Percentiles rank a stretch among this genome's conserved stretches.
These are phyloP conservation scores for Lanius ludovicianus DNA, from an alignment of 2,113 vertebrate genomes.

Conservation along the genomic window DNA sequence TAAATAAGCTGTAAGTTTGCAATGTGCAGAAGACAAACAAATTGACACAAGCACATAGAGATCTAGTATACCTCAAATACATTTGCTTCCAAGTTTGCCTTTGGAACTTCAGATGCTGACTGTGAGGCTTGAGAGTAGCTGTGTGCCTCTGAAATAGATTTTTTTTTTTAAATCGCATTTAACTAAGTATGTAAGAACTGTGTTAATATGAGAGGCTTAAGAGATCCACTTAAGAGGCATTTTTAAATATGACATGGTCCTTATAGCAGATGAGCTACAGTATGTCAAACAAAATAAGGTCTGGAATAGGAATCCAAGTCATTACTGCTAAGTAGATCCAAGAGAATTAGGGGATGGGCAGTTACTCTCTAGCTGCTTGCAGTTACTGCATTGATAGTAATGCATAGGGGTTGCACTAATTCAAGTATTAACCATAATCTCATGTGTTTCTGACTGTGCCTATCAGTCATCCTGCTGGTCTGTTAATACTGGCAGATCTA, in stretches of 20 bases:
- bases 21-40: not conserved
- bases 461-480: not conserved
- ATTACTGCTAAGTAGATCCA: not conserved
- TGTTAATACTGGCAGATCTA: not conserved
- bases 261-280: not conserved
- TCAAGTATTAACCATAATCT: not conserved
- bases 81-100: not conserved
- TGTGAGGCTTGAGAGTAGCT: not conserved
- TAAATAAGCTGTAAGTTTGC: not conserved
- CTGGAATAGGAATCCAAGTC: not conserved
- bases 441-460: not conserved
- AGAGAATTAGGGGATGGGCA: not conserved
- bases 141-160: not conserved
- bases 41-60: not conserved
- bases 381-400: not conserved
- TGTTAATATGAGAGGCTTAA: constrained; percentile 1
- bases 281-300: not conserved
- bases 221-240: not conserved
- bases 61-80: not conserved
- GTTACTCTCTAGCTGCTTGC: not conserved
- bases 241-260: not conserved
- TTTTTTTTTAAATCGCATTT: not conserved
- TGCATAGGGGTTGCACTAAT: not conserved
- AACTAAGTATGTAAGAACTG: not conserved
- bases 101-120: not conserved